phyloP scores from a whole-genome alignment of 2,797 vertebrate genomes.

The Falco peregrinus region DNA sequence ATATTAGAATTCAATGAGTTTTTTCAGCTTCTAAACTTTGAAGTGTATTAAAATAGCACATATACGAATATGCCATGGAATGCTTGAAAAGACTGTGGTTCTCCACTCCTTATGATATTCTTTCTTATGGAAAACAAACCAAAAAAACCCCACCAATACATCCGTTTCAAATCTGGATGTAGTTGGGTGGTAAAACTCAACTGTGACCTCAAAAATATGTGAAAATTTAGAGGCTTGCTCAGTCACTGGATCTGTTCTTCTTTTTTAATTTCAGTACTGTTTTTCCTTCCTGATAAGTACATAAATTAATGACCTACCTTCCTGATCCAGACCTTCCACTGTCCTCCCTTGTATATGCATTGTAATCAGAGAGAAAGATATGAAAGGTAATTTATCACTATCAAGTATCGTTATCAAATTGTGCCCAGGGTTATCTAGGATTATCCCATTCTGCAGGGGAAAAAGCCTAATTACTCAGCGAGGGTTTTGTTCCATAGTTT shows the following conservation, averaged over 20 bases:
- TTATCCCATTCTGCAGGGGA: background rate
- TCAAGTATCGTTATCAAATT: background rate
- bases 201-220: background rate
- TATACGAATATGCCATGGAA: accelerated
- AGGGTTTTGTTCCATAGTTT: background rate
- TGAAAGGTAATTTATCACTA: background rate
- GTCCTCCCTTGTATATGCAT: background rate
- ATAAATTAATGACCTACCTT: background rate
- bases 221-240: background rate
- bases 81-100: background rate
- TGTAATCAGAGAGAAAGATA: background rate
- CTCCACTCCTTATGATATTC: background rate
- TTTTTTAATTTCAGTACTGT: background rate
- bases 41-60: background rate
- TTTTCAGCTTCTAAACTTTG: background rate
- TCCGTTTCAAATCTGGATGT: background rate
- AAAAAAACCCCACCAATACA: background rate
- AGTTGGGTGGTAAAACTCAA: background rate
- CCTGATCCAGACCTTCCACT: background rate
- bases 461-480: background rate
- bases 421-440: background rate
- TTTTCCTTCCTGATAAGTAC: background rate
- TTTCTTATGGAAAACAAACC: background rate
- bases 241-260: background rate
- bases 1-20: background rate